Conservation (phyloP, 2,888 invertebrate genomes). For the Hirtodrosophila alboralis region DNA sequence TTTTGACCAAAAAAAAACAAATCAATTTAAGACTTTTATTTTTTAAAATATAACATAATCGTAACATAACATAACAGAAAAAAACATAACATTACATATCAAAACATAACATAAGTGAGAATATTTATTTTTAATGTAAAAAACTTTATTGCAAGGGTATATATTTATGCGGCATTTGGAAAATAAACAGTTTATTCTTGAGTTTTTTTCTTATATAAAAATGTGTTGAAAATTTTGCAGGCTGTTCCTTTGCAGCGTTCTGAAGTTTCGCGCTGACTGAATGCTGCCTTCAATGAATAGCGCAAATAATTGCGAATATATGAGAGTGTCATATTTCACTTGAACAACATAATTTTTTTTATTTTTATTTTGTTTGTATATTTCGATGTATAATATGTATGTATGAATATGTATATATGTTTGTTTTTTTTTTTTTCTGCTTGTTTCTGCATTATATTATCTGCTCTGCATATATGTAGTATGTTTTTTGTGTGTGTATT, state of each 20-base stretch:
- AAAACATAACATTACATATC: no score
- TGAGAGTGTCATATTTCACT: constrained; percentile 74
- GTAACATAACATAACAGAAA: no score
- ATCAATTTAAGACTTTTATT: no score
- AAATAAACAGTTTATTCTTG: no score
- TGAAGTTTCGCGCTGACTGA: constrained; percentile 43
- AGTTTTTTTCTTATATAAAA: constrained; percentile 1
- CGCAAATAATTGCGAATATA: constrained; percentile 75
- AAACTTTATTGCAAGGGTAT: no score
- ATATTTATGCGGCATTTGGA: no score
- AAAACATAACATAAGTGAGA: no score
- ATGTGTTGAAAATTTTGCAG: constrained; percentile 4
- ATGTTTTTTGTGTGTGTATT: constrained; percentile 18
- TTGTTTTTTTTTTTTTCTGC: constrained; percentile 5
- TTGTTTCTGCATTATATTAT: constrained; percentile 52
- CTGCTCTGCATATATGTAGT: constrained; percentile 58
- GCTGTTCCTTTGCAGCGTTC: constrained; percentile 12
- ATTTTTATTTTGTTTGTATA: constrained; percentile 6
- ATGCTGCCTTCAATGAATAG: constrained; percentile 57
- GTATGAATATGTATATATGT: constrained; percentile 20
- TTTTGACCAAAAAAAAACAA: no score
- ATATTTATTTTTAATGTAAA: not conserved
- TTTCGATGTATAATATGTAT: constrained; percentile 26
- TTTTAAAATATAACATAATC: no score
- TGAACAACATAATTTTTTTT: constrained; percentile 55